Conservation (phyloP, 2,888 invertebrate genomes). For the Polietes domitor region DNA sequence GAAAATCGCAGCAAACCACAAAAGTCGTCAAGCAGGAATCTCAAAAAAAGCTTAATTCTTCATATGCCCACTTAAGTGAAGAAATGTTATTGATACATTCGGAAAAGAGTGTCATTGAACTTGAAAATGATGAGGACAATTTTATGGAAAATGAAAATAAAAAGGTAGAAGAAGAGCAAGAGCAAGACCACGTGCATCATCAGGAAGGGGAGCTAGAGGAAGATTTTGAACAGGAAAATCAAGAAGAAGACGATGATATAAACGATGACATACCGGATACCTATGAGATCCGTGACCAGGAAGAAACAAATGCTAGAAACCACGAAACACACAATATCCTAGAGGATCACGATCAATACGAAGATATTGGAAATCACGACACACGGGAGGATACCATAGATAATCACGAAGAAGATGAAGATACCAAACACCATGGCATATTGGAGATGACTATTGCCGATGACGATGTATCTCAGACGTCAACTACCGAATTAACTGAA, state of each 20-base stretch:
- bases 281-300: constrained; percentile 66
- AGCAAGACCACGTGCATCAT: neutral
- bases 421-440: neutral
- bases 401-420: constrained; percentile 23
- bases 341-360: constrained; percentile 22
- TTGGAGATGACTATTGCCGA: constrained; percentile 6
- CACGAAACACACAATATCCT: neutral
- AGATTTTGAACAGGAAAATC: neutral
- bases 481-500: constrained; percentile 30
- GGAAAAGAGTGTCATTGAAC: constrained; percentile 43
- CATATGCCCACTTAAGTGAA: constrained; percentile 32
- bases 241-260: constrained; percentile 50
- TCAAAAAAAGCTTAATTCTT: neutral
- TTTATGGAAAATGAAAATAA: neutral
- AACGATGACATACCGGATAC: neutral
- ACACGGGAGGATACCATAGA: neutral
- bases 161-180: neutral
- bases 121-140: constrained; percentile 33
- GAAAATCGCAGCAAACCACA: neutral
- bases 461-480: constrained; percentile 53
- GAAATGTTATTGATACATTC: constrained; percentile 37
- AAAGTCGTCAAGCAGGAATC: neutral
- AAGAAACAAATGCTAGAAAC: constrained; percentile 53
- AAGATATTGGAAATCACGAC: neutral
- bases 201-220: neutral